These are phyloP conservation scores for Lucilia sericata DNA, from an alignment of 1,140 invertebrate genomes.

Conservation along the genomic window DNA sequence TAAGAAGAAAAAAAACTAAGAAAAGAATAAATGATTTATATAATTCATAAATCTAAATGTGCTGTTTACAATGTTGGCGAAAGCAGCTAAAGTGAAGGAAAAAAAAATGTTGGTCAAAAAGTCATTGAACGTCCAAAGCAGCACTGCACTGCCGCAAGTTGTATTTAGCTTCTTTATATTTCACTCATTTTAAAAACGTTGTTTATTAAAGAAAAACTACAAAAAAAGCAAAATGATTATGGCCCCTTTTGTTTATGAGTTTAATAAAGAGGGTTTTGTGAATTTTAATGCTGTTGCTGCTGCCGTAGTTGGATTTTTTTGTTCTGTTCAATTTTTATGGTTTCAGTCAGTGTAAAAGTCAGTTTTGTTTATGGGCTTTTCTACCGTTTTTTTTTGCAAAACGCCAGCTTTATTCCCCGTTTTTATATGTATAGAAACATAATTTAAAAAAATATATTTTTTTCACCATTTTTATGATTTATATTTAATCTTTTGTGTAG, in stretches of 20 bases:
- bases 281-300: conserved; percentile 27
- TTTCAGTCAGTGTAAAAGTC: conserved; percentile 30
- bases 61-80: conserved; percentile 1
- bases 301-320: not conserved
- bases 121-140: conserved; percentile 39
- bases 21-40: conserved; percentile 27
- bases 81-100: not conserved
- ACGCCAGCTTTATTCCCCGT: not conserved
- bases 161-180: not conserved
- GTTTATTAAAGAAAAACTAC: not conserved
- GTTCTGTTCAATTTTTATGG: conserved; percentile 35
- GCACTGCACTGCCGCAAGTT: not conserved
- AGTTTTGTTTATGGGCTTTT: not conserved
- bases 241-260: conserved; percentile 18
- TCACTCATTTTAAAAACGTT: not conserved
- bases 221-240: not conserved
- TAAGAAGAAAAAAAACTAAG: too few relatives aligned
- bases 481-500: too few relatives aligned
- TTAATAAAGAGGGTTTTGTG: conserved; percentile 13
- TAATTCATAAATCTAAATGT: conserved; percentile 36
- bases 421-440: too few relatives aligned
- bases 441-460: not conserved
- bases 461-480: too few relatives aligned
- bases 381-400: not conserved
- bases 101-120: conserved; percentile 40